These are phyloP conservation scores for Drosophila pseudotalamancana DNA, from an alignment of 2,888 invertebrate species.

Conservation along the genomic window DNA sequence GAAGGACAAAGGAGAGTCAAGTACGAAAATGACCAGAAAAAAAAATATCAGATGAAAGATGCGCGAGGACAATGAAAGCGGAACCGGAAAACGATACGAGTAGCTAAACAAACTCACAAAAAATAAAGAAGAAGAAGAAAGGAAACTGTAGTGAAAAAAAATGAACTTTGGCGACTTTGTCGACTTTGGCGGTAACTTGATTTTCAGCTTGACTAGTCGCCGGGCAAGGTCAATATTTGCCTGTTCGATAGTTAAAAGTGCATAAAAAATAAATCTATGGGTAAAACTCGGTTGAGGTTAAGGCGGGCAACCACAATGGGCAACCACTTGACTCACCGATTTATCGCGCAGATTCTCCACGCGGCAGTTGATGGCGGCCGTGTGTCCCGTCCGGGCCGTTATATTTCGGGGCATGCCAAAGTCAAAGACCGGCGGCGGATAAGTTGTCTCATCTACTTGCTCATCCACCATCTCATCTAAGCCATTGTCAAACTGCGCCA, in stretches of 20 bases:
- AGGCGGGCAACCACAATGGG: constrained; percentile 6
- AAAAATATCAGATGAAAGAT: constrained; percentile 46
- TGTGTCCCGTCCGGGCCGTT: constrained; percentile 94
- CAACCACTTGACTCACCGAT: constrained; percentile 87
- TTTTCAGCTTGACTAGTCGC: constrained; percentile 69
- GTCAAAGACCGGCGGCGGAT: constrained; percentile 90
- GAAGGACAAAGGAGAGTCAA: constrained; percentile 36
- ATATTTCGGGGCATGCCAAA: constrained; percentile 93
- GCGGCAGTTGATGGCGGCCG: constrained; percentile 94
- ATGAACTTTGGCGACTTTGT: constrained; percentile 32
- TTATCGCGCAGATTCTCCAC: constrained; percentile 95
- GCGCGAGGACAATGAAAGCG: constrained; percentile 34
- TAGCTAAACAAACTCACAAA: constrained; percentile 43
- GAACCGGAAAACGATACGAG: constrained; percentile 53
- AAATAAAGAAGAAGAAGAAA: constrained; percentile 15
- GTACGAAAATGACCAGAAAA: constrained; percentile 56
- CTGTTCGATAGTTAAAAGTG: constrained; percentile 52
- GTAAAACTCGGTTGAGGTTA: constrained; percentile 32
- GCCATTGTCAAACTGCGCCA: constrained; percentile 64
- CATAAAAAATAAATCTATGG: constrained; percentile 39
- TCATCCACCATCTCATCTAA: constrained; percentile 55
- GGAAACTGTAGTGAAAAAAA: neutral
- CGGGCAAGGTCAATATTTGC: constrained; percentile 60
- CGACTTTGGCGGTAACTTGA: constrained; percentile 68
- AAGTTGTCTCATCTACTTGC: constrained; percentile 61